phyloP scores from a whole-genome alignment of 2,113 vertebrate genomes.

The Myrmophylax atrothorax region DNA sequence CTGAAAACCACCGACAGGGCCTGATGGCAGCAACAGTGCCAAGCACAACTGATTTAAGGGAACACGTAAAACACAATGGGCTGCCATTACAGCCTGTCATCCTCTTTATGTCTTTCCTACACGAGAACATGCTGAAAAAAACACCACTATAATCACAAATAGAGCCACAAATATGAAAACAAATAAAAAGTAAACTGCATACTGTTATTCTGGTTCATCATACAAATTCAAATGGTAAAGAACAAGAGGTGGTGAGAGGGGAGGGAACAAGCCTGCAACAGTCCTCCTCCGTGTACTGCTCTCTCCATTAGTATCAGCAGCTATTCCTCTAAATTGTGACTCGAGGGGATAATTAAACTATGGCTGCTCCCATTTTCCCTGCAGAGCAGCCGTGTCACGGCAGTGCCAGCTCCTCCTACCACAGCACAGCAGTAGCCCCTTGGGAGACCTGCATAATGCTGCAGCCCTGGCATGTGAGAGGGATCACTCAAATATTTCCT shows the following conservation, averaged over 20 bases:
- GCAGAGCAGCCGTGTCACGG: background rate
- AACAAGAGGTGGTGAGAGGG: background rate
- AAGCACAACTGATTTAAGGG: fast-evolving
- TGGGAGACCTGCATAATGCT: background rate
- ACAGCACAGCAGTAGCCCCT: background rate
- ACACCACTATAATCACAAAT: background rate
- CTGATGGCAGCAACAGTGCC: background rate
- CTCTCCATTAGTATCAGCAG: background rate
- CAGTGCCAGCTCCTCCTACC: background rate
- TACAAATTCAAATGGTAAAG: background rate
- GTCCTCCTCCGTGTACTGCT: background rate
- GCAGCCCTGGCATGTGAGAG: fast-evolving
- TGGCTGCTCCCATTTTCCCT: background rate
- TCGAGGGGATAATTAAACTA: conserved; percentile 33
- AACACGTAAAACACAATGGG: fast-evolving
- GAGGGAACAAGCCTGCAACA: background rate
- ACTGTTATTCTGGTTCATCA: background rate
- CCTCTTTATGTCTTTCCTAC: background rate
- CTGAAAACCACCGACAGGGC: fast-evolving
- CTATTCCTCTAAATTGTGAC: background rate
- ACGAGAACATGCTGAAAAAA: background rate
- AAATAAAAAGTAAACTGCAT: background rate
- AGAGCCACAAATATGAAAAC: background rate
- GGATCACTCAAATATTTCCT: background rate
- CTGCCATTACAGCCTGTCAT: background rate